phyloP scores from a whole-genome alignment of 2,888 invertebrate species.

The Mesoligia furuncula region DNA sequence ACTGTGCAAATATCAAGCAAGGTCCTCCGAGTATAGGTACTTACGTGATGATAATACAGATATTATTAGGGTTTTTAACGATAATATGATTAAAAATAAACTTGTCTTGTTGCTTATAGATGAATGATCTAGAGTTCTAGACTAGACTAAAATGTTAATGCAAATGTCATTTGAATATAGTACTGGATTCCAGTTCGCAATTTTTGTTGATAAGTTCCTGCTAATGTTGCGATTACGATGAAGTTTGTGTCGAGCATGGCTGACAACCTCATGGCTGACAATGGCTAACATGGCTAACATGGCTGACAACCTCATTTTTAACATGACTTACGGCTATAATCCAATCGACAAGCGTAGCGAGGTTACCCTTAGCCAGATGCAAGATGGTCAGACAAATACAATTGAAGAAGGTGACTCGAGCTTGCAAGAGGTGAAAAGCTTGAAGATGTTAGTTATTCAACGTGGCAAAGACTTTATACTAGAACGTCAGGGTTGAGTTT shows the following conservation, averaged over 20 bases:
- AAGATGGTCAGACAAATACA: neutral
- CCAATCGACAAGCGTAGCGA: neutral
- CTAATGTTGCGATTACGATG: neutral
- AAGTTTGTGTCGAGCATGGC: neutral
- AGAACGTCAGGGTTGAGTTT: constrained; percentile 1
- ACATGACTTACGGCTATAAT: neutral
- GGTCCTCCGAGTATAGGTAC: constrained; percentile 62
- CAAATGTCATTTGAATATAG: neutral
- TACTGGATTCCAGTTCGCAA: neutral
- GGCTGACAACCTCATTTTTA: neutral
- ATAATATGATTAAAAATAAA: constrained; percentile 14
- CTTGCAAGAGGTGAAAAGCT: neutral
- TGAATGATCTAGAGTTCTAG: neutral
- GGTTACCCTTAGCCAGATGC: too few relatives aligned
- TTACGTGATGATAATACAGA: constrained; percentile 30
- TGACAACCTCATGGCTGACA: neutral
- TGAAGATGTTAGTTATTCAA: neutral
- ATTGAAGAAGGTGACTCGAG: neutral
- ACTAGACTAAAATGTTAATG: constrained; percentile 13
- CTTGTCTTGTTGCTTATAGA: constrained; percentile 6
- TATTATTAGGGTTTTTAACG: constrained; percentile 13
- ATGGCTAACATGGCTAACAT: neutral
- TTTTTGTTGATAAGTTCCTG: neutral
- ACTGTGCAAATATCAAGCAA: constrained; percentile 78
- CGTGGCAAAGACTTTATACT: neutral